phyloP scores from a whole-genome alignment of 2,797 vertebrate genomes.

The Sebastes taczanowskii region DNA sequence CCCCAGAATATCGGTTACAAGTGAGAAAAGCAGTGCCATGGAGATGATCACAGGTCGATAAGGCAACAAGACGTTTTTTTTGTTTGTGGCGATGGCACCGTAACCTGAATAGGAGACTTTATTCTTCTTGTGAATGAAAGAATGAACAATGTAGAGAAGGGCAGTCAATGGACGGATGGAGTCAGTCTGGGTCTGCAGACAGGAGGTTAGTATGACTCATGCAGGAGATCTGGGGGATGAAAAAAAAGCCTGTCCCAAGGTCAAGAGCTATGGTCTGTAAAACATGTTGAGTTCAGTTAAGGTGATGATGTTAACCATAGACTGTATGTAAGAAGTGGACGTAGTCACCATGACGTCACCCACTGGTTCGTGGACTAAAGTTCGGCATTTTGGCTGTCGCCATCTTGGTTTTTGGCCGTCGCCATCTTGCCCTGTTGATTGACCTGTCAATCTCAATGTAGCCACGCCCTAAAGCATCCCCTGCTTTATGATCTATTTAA shows the following conservation, averaged over 20 bases:
- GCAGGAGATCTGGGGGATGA: not conserved
- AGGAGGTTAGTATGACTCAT: conserved; percentile 44
- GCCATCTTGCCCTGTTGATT: too few relatives aligned
- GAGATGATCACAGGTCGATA: conserved; percentile 27
- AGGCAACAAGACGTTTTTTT: not conserved
- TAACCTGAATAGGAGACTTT: conserved; percentile 11
- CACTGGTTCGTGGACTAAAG: not conserved
- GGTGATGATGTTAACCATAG: too few relatives aligned
- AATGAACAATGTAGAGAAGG: not conserved
- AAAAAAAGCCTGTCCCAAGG: not conserved
- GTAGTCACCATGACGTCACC: not conserved
- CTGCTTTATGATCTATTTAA: too few relatives aligned
- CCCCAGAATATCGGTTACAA: not conserved
- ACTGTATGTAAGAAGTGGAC: not conserved
- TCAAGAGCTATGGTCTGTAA: not conserved
- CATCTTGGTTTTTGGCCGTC: too few relatives aligned
- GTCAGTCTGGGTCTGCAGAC: not conserved
- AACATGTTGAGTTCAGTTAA: not conserved
- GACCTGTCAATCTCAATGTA: too few relatives aligned
- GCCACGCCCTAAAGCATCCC: too few relatives aligned
- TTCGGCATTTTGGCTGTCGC: too few relatives aligned
- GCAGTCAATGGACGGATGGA: not conserved
- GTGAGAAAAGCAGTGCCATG: not conserved
- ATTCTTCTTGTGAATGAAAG: conserved; percentile 9
- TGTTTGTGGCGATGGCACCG: conserved; percentile 10